Base-by-base conservation (phyloP, 2,113 vertebrate genomes). In the Corythaixoides concolor region DNA sequence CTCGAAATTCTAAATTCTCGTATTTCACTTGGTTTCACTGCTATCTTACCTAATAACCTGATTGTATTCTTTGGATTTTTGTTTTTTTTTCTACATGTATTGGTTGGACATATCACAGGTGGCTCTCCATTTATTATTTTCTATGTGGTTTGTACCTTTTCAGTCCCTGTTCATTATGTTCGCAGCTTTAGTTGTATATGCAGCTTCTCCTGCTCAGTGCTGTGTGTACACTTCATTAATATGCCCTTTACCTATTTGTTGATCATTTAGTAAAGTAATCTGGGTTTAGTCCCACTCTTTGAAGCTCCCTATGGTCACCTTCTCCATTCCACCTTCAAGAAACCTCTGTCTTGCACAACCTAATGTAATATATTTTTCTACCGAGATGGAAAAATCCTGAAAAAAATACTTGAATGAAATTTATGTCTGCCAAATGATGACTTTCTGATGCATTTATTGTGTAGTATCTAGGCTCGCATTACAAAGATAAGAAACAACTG, bases 1-100 rank as follows among this genome's bases (percentile, higher is more conserved):
- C 91, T 89, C 95, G 91, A 93, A 67, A 89, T 82, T 60, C 81
- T n/a, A 33, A 72, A 84, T 64, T 53, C 84, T 90, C 90, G 73
- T 78, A 67, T 73, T 90, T 83, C 90, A 86, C 79, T 90, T 73
- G 59, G 60, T 87, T 84, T 49, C 68, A 66, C 56, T 72, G 49
- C 35, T 22, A 15, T 55, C 27, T 66, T 56, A 49, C 15, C 23
- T 72, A 70, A 63, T 45, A 63, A 80, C 18, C 37, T 22, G 30
- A 62, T 35, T 56, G 12, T 37, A 69, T 6, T 74, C 12, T 68
- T 68, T 45, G 5, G 24, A 43, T 59, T n/a, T n/a, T n/a, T 50
- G 14, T n/a, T 62, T 88, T 80, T 81, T 23, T 64, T 26, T 50
- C 63, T 52, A 88, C 33, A 21, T 27, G 14, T 50, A 23, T 6